Evolutionary conservation across 2,888 invertebrate species (phyloP), one percentile per base, ranked within the genome.

Genomic region (Thumatha senex): DNA sequence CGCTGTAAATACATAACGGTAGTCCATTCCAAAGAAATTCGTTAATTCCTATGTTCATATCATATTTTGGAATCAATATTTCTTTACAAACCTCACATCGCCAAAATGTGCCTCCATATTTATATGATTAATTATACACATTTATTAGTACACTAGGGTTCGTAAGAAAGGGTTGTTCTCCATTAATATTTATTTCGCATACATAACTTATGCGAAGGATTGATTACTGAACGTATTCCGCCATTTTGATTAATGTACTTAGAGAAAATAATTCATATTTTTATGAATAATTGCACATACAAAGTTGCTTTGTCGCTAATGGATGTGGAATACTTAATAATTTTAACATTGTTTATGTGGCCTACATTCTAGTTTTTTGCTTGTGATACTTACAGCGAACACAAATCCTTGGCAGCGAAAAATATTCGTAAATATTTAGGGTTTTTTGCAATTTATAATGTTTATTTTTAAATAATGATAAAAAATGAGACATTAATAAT

Each of bases 101-200:
- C 43, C 48, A 48, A 53, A 39, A 53, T 53, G 41, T 53, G 48
- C 60, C 59, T 78, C 74, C 81, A 79, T 82, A 84, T 82, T 78
- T 79, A 68, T 78, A 80, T 89, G 90, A 89, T 90, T 90, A 90
- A 90, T 90, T 86, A 84, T 81, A 80, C 78, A 80, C 88, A 90
- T 89, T 89, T 90, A 90, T 90, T 89, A 90, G 85, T 85, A 78
- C 84, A 87, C 86, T 85, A 77, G 80, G 84, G 85, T 67, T 51
- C 60, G 82, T 73, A 74, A 85, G 81, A 85, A 85, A 85, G 89
- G 90, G 89, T 86, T 85, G 82, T 74, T 64, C 74, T 78, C 76
- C 84, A 84, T 87, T 86, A 86, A 88, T 88, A 87, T 86, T 86
- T 86, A 87, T 88, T 85, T 81, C 80, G 84, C 80, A 84, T 84